Evolutionary conservation across 1,140 invertebrate genomes (phyloP).

Genomic region (Calephelis virginiensis): DNA sequence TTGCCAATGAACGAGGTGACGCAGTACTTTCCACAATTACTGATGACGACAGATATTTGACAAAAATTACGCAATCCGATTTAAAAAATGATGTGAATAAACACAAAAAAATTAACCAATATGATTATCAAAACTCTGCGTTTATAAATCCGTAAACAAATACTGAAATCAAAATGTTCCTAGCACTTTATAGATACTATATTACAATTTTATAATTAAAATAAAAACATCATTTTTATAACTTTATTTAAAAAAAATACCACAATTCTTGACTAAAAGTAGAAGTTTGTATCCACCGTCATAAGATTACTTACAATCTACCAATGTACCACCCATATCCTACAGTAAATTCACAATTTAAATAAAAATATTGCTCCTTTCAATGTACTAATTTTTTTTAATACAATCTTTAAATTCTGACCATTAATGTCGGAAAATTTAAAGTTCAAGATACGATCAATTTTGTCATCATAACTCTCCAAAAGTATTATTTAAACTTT

Average conservation of each 20-base stretch:
- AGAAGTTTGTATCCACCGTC: background rate
- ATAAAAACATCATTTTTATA: background rate
- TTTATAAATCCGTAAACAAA: slow-evolving; percentile 19
- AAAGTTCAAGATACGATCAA: too few species aligned
- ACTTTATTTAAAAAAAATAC: slow-evolving; percentile 2
- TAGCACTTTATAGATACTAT: background rate
- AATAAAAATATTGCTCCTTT: too few species aligned
- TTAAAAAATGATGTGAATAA: slow-evolving; percentile 33
- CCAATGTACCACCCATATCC: too few species aligned
- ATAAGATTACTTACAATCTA: too few species aligned
- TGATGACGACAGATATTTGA: slow-evolving; percentile 41
- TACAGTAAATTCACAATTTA: too few species aligned
- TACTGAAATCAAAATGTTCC: background rate
- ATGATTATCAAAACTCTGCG: slow-evolving; percentile 28
- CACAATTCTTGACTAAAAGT: background rate
- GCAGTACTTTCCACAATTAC: slow-evolving; percentile 21
- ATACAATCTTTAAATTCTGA: too few species aligned
- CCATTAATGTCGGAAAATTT: too few species aligned
- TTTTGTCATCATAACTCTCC: too few species aligned
- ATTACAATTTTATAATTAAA: background rate
- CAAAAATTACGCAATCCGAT: slow-evolving; percentile 49
- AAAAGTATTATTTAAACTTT: too few species aligned
- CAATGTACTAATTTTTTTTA: too few species aligned
- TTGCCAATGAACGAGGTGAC: background rate
- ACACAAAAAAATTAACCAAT: slow-evolving; percentile 35